These are phyloP conservation scores for Trimorus sp. DNA, from an alignment of 2,888 invertebrate species.

Conservation along the genomic window DNA sequence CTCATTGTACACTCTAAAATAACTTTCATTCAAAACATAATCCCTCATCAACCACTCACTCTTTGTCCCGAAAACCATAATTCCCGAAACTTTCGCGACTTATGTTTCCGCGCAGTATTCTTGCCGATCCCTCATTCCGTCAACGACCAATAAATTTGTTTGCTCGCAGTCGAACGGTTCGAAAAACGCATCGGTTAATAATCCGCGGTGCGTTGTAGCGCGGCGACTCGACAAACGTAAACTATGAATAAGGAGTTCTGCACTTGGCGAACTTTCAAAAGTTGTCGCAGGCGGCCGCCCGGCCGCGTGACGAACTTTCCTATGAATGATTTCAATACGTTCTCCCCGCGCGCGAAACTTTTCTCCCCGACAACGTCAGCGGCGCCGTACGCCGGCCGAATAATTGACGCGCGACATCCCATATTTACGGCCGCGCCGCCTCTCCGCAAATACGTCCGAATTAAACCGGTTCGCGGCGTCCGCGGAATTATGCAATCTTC, in stretches of 20 bases:
- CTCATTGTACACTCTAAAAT: too few species aligned
- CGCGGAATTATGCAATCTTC: conserved; percentile 40
- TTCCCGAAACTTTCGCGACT: too few species aligned
- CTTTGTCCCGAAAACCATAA: too few species aligned
- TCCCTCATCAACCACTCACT: too few species aligned
- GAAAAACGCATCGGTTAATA: conserved; percentile 27
- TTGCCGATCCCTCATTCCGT: too few species aligned
- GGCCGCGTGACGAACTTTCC: conserved; percentile 51
- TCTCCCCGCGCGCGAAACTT: conserved; percentile 48
- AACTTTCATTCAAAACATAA: too few species aligned
- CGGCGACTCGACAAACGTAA: conserved; percentile 55
- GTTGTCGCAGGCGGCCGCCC: conserved; percentile 29
- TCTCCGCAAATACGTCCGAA: conserved; percentile 37
- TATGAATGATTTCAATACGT: conserved; percentile 62
- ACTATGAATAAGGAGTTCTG: conserved; percentile 60
- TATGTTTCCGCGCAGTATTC: too few species aligned
- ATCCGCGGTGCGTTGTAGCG: conserved; percentile 42
- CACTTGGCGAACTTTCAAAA: conserved; percentile 55
- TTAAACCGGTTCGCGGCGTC: conserved; percentile 37
- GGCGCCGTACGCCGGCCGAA: conserved; percentile 30
- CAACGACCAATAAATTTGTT: too few species aligned
- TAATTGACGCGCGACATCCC: conserved; percentile 43
- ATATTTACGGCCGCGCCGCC: conserved; percentile 33
- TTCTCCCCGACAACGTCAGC: conserved; percentile 43
- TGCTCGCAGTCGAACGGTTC: not conserved